phyloP scores from a whole-genome alignment of 2,797 vertebrate genomes.

The Malacoraja senta region DNA sequence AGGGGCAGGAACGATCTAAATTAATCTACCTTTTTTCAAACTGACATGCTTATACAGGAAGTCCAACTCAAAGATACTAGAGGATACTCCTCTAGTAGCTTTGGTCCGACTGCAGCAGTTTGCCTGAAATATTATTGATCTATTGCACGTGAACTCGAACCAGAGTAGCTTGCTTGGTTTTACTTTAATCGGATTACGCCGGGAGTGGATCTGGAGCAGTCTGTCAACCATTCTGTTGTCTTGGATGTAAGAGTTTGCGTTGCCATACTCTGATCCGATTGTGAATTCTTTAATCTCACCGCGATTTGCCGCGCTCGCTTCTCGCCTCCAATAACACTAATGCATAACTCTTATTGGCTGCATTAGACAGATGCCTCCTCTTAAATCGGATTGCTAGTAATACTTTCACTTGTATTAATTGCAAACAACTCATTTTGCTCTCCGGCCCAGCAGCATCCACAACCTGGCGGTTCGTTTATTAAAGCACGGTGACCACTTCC shows the following conservation, averaged over 20 bases:
- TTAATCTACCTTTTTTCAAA: not conserved
- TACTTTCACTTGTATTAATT: constrained; percentile 63
- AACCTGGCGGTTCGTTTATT: not conserved
- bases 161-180: constrained; percentile 16
- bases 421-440: constrained; percentile 54
- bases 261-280: constrained; percentile 60
- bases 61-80: not conserved
- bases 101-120: not conserved
- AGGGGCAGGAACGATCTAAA: not conserved
- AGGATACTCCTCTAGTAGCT: too few relatives aligned
- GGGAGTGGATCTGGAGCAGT: constrained; percentile 21
- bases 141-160: constrained; percentile 24
- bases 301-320: constrained; percentile 45
- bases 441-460: not conserved
- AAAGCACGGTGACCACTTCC: not conserved
- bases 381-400: constrained; percentile 56
- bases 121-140: not conserved
- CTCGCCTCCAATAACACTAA: constrained; percentile 70
- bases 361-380: constrained; percentile 66
- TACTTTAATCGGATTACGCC: constrained; percentile 34
- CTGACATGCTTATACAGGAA: not conserved
- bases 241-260: not conserved
- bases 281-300: constrained; percentile 60
- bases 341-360: constrained; percentile 65
- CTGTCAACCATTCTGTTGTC: constrained; percentile 20